Evolutionary conservation across 2,888 invertebrate genomes (phyloP).

Genomic region (Cryptocephalus primarius): DNA sequence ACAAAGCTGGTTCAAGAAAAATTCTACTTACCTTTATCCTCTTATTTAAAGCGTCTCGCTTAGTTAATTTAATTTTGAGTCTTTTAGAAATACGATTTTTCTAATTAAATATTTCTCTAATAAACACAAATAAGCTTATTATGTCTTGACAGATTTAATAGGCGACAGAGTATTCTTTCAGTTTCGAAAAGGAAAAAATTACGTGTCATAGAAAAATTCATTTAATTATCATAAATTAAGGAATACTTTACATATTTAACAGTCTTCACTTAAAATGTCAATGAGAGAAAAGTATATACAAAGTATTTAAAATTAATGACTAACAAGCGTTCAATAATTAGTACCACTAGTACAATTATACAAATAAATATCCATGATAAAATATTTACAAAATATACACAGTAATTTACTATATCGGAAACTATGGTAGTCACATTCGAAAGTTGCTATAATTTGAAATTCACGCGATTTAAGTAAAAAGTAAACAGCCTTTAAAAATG

Average conservation of each 20-base stretch:
- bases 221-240: constrained; percentile 21
- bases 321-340: constrained; percentile 33
- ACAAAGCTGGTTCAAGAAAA: no score
- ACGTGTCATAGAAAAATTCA: constrained; percentile 14
- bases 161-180: no score
- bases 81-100: no score
- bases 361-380: constrained; percentile 24
- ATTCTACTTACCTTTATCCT: no score
- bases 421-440: constrained; percentile 13
- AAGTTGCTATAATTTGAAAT: constrained; percentile 15
- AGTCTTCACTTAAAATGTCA: constrained; percentile 33
- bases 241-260: constrained; percentile 31
- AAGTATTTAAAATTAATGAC: constrained; percentile 33
- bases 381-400: constrained; percentile 31
- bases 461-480: constrained; percentile 17
- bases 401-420: constrained; percentile 6
- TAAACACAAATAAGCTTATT: no score
- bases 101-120: no score
- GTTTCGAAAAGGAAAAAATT: not conserved
- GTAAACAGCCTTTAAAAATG: constrained; percentile 29
- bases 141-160: no score
- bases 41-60: no score
- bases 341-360: constrained; percentile 17
- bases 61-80: no score
- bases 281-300: constrained; percentile 25